Percentiles rank a stretch among this genome's conserved stretches.
phyloP scores from a whole-genome alignment of 2,797 vertebrate species.

The Numenius phaeopus region DNA sequence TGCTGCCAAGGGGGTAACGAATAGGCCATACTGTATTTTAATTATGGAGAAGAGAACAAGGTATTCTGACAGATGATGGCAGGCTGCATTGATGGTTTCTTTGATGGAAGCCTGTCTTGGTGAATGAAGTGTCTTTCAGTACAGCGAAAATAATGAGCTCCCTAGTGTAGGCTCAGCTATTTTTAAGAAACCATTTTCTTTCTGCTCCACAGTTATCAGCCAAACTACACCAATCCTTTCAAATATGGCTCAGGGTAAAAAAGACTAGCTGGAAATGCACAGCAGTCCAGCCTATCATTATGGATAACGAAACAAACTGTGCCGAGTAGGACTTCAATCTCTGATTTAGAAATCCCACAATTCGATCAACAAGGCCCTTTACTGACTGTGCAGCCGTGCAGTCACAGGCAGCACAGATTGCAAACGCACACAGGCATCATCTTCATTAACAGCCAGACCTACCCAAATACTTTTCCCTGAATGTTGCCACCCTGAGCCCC shows the following conservation, averaged over 20 bases:
- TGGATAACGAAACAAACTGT: background rate
- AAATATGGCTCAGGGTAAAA: background rate
- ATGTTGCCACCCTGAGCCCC: background rate
- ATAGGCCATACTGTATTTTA: background rate
- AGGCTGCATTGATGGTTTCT: constrained; percentile 11
- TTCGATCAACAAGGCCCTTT: background rate
- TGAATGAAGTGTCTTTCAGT: constrained; percentile 40
- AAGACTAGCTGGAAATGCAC: background rate
- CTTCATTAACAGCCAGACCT: background rate
- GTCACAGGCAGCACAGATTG: background rate
- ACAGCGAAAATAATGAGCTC: constrained; percentile 66
- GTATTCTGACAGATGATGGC: constrained; percentile 26
- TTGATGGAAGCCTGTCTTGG: constrained; percentile 51
- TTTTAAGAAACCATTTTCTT: constrained; percentile 52
- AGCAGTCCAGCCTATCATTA: background rate
- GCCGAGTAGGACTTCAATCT: background rate
- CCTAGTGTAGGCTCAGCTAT: constrained; percentile 53
- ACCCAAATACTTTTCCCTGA: background rate
- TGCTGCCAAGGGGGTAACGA: background rate
- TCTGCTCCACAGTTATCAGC: constrained; percentile 2
- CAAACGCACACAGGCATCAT: background rate
- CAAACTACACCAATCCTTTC: constrained; percentile 25
- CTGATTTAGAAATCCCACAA: background rate
- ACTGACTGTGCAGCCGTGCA: background rate
- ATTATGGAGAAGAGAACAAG: constrained; percentile 34